Conservation (phyloP, 2,888 invertebrate genomes). For the Dicranocentrus wangi region DNA sequence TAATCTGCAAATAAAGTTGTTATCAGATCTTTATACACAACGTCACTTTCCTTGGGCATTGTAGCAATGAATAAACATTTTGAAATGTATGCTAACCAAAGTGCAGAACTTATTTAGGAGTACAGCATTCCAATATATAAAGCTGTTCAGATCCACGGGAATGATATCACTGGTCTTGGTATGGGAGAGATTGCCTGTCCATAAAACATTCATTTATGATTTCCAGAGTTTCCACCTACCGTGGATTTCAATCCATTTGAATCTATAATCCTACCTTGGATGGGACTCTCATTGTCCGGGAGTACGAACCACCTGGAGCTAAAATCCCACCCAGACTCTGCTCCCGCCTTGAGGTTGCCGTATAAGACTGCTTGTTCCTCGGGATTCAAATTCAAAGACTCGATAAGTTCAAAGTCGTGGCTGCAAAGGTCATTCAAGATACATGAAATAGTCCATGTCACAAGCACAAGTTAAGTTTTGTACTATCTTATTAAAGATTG, state of each 20-base stretch:
- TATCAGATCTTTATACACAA: no score
- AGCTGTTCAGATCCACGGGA: conserved; percentile 88
- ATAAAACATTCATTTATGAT: neutral
- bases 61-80: neutral
- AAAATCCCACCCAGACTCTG: conserved; percentile 97
- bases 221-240: no score
- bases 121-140: conserved; percentile 82
- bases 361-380: conserved; percentile 79
- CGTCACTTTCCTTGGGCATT: no score
- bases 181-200: conserved; percentile 79
- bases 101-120: conserved; percentile 77
- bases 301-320: conserved; percentile 88
- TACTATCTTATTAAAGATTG: no score
- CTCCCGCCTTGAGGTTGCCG: conserved; percentile 89
- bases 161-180: conserved; percentile 82
- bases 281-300: conserved; percentile 87
- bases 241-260: no score
- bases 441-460: neutral
- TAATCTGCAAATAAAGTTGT: conserved; percentile 18
- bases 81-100: no score
- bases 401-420: conserved; percentile 86
- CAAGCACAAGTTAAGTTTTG: neutral
- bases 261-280: conserved; percentile 87
- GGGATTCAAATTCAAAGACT: conserved; percentile 77
- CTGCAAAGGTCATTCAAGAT: no score